These are phyloP conservation scores for Diachrysia chrysitis DNA, from an alignment of 2,888 invertebrate species.

Conservation along the genomic window DNA sequence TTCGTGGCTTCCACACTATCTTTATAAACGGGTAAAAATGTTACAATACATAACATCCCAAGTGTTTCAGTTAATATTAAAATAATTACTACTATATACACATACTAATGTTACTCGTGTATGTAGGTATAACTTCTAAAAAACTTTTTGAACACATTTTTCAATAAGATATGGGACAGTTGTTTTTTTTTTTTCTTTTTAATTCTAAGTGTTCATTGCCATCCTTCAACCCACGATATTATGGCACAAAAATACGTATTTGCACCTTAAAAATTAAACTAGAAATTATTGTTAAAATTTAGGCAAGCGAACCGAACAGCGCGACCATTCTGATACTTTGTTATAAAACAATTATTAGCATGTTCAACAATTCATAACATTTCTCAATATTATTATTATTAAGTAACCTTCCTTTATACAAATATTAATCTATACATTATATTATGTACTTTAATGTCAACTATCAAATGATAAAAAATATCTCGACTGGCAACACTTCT, in stretches of 20 bases:
- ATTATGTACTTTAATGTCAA: constrained; percentile 44
- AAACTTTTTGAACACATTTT: constrained; percentile 86
- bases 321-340: constrained; percentile 32
- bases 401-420: constrained; percentile 43
- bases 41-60: constrained; percentile 65
- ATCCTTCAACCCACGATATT: constrained; percentile 56
- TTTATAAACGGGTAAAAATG: constrained; percentile 64
- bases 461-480: constrained; percentile 36
- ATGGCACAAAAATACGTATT: constrained; percentile 78
- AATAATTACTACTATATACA: constrained; percentile 76
- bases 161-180: constrained; percentile 85
- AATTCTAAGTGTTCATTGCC: constrained; percentile 69
- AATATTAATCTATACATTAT: constrained; percentile 31
- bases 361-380: constrained; percentile 46
- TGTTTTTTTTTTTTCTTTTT: constrained; percentile 63
- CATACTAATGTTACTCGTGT: constrained; percentile 73
- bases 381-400: constrained; percentile 42
- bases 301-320: constrained; percentile 71
- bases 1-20: constrained; percentile 54
- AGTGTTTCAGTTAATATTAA: constrained; percentile 63
- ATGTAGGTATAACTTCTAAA: constrained; percentile 84
- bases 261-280: constrained; percentile 62
- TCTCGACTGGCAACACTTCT: constrained; percentile 24
- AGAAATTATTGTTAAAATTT: constrained; percentile 52
- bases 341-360: constrained; percentile 42